A percentile compares a stretch with the other conserved stretches of the same genome.
Evolutionary conservation across 2,797 vertebrate species (phyloP).

Genomic region (Mionectes olivaceus): DNA sequence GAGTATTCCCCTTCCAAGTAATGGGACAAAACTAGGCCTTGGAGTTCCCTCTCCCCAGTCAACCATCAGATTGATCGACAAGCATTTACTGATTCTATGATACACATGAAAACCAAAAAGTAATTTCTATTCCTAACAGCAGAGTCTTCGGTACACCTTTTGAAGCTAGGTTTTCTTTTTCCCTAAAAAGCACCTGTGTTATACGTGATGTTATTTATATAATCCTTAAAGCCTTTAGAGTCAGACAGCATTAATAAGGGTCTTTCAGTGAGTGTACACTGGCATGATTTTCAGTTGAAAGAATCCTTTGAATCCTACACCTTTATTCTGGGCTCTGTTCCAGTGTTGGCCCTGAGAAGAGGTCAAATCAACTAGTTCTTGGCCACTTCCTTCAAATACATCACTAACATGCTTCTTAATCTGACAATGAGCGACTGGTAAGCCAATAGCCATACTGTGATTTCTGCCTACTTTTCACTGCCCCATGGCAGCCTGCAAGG

Average conservation of each 20-base stretch:
- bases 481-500: not conserved
- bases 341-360: not conserved
- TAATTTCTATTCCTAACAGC: not conserved
- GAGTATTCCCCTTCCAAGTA: too few relatives aligned
- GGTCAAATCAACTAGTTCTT: not conserved
- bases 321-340: not conserved
- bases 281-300: not conserved
- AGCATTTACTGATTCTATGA: not conserved
- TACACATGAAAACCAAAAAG: not conserved
- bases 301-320: accelerated
- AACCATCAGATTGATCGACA: not conserved
- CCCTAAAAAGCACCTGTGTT: not conserved
- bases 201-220: not conserved
- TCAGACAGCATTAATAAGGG: not conserved
- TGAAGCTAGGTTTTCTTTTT: accelerated
- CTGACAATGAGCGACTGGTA: not conserved
- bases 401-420: not conserved
- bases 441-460: accelerated
- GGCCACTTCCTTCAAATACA: accelerated
- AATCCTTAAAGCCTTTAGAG: not conserved
- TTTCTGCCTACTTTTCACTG: not conserved
- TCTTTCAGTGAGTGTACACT: not conserved
- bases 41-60: too few relatives aligned
- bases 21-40: too few relatives aligned
- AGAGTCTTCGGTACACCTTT: not conserved